Evolutionary conservation across 2,797 vertebrate genomes (phyloP).

Genomic region (Eptatretus atami): DNA sequence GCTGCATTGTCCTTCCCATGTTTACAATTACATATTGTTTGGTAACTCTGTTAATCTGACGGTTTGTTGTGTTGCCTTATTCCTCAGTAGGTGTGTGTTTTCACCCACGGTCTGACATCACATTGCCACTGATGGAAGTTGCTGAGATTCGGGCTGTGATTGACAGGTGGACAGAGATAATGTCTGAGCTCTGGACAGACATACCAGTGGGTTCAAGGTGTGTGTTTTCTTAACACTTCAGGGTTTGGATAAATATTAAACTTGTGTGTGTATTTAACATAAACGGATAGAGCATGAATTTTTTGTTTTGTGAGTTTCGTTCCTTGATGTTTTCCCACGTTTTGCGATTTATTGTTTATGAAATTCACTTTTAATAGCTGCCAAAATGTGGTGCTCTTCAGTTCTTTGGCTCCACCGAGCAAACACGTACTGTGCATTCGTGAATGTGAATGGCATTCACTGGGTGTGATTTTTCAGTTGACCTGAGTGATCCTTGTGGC

Average conservation of each 20-base stretch:
- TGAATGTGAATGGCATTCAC: no score
- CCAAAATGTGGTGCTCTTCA: no score
- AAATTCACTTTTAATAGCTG: no score
- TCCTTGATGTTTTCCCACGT: no score
- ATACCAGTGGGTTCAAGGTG: slow-evolving; percentile 67
- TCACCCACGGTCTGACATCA: slow-evolving; percentile 71
- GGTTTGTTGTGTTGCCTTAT: slow-evolving; percentile 1
- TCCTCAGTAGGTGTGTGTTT: slow-evolving; percentile 77
- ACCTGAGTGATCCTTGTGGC: no score
- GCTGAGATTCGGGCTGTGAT: slow-evolving; percentile 44
- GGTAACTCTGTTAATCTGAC: neutral
- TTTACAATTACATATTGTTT: no score
- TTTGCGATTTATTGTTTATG: no score
- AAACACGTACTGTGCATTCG: no score
- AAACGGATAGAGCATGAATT: neutral
- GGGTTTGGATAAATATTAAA: neutral
- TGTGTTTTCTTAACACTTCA: neutral
- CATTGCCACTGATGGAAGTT: slow-evolving; percentile 51
- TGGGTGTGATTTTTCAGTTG: no score
- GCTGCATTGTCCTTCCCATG: neutral
- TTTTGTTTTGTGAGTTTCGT: neutral
- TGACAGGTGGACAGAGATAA: slow-evolving; percentile 43
- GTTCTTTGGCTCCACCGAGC: no score
- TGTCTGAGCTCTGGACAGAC: slow-evolving; percentile 31
- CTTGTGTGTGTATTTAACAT: neutral